Percentiles rank a stretch among this genome's conserved stretches.
These are phyloP conservation scores for Eulimnadia texana DNA, from an alignment of 1,140 invertebrate genomes.

Conservation along the genomic window DNA sequence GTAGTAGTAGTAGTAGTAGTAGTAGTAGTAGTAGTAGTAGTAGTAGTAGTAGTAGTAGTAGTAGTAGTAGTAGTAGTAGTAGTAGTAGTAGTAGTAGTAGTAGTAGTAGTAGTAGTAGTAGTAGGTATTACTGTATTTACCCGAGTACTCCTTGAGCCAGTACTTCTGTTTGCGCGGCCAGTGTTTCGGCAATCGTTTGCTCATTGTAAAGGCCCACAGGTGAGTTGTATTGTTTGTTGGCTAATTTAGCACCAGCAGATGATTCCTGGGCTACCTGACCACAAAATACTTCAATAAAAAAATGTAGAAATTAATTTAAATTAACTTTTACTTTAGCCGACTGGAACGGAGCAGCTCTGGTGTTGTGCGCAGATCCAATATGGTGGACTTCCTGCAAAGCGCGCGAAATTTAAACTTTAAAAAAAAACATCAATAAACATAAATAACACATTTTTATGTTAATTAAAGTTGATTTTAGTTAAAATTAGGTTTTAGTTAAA, in stretches of 20 bases:
- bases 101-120: too few relatives aligned
- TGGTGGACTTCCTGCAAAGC: not conserved
- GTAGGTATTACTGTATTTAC: too few relatives aligned
- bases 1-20: too few relatives aligned
- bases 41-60: too few relatives aligned
- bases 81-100: too few relatives aligned
- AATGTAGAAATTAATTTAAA: not conserved
- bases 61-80: too few relatives aligned
- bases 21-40: too few relatives aligned
- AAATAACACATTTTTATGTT: too few relatives aligned
- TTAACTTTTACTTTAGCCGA: not conserved
- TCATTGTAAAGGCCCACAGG: conserved; percentile 90
- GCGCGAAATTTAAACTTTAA: not conserved
- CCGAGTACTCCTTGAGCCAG: conserved; percentile 79
- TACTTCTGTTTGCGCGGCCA: conserved; percentile 82
- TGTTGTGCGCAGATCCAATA: conserved; percentile 6
- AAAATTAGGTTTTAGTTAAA: not conserved
- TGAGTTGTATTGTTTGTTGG: conserved; percentile 93
- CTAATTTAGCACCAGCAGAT: conserved; percentile 48
- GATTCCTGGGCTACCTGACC: not conserved
- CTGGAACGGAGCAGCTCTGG: conserved; percentile 1
- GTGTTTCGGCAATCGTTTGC: conserved; percentile 83
- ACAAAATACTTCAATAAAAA: not conserved
- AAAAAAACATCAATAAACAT: too few relatives aligned
- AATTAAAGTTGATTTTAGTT: not conserved